Evolutionary conservation across 2,113 vertebrate species (phyloP).

Genomic region (Varanus komodoensis): DNA sequence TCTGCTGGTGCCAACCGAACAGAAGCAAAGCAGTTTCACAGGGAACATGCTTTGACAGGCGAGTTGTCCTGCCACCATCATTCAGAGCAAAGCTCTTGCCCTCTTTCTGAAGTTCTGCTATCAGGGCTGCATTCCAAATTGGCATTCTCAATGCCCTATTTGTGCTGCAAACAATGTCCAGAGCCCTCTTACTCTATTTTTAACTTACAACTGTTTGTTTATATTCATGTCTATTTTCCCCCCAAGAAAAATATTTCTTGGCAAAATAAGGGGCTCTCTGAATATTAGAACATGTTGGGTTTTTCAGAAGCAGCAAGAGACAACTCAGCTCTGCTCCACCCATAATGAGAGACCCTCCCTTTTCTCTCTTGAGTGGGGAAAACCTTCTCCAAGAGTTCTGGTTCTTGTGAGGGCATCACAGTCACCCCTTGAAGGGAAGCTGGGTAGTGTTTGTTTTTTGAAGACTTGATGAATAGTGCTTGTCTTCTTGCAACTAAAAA

Average conservation of each 20-base stretch:
- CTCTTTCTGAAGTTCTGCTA: not conserved
- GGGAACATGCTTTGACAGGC: not conserved
- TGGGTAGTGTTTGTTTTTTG: constrained; percentile 36
- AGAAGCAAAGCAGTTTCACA: not conserved
- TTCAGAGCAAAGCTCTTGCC: not conserved
- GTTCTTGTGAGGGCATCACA: not conserved
- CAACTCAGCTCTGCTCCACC: not conserved
- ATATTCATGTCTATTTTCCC: not conserved
- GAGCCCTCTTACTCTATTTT: not conserved
- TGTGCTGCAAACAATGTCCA: not conserved
- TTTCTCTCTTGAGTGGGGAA: not conserved
- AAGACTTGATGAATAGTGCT: constrained; percentile 28
- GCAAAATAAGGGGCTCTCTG: constrained; percentile 18
- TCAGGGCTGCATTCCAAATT: not conserved
- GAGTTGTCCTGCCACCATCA: not conserved
- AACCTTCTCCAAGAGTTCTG: constrained; percentile 15
- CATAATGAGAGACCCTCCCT: not conserved
- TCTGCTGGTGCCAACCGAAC: not conserved
- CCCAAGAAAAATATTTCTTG: not conserved
- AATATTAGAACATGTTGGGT: not conserved
- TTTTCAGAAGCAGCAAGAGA: not conserved
- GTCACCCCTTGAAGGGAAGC: not conserved
- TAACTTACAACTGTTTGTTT: constrained; percentile 4
- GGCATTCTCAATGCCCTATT: not conserved
- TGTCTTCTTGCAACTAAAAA: constrained; percentile 28